Base-by-base conservation (phyloP, 2,888 invertebrate genomes). In the Amorpha juglandis region DNA sequence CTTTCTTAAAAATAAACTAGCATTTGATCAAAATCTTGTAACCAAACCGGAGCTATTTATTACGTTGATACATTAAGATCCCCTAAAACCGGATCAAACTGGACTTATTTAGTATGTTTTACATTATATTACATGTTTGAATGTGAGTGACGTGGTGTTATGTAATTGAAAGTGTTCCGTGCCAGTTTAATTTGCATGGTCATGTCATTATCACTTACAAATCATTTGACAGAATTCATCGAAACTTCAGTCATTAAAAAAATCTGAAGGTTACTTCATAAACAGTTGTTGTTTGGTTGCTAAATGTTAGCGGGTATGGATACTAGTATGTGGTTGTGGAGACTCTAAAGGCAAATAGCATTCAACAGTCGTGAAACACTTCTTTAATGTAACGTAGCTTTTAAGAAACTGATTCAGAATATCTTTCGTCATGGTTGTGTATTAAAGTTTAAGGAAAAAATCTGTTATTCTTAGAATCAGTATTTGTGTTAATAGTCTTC, bases 121-220 rank as follows among this genome's bases (percentile, higher is more conserved):
- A 55, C 21, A 48, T 64, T 48, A 45, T 62, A 62, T 65, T 62
- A 62, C 42, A 42, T 58, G 63, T 66, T 48, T 21, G 52, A 67
- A 69, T 68, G 48, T 67, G 45, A 68, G 63, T 70, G 69, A 66
- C 70, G 68, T 63, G 52, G 67, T 35, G n/a, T 53, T 66, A 64
- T 67, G 74, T 78, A 80, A 82, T 76, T 68, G 76, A 76, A 78
- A 78, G 78, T 78, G 74, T 73, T 75, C 70, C 77, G 68, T 74
- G 77, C 67, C 64, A 74, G 62, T 66, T 69, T 71, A 70, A 81
- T 86, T 86, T 82, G 69, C 80, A 83, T 80, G 64, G 76, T 85
- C 82, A 84, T 80, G 77, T 83, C 82, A 85, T 72, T 69, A 51
- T 63, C 51, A 66, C 62, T 42, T 48, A 51, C 27, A 48, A 47